Evolutionary conservation across 2,888 invertebrate species (phyloP).

Genomic region (Tortricodes alternella): DNA sequence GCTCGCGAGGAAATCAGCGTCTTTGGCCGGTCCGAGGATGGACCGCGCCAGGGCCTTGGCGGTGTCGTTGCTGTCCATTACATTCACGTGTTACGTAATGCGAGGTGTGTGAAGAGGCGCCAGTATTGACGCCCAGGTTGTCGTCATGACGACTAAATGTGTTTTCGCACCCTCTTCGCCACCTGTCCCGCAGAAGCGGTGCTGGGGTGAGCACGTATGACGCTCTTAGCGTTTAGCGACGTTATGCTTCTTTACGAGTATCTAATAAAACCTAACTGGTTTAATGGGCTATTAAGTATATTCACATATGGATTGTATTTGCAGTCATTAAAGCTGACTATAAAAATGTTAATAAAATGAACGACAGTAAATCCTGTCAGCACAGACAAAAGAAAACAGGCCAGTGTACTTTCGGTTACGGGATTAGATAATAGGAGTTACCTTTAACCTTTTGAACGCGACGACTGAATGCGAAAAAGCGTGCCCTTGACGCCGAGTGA

Average conservation of each 20-base stretch:
- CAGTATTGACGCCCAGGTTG: slow-evolving; percentile 72
- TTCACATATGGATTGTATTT: neutral
- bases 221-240: slow-evolving; percentile 8
- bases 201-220: slow-evolving; percentile 39
- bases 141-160: slow-evolving; percentile 69
- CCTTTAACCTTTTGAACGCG: no score
- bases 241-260: slow-evolving; percentile 8
- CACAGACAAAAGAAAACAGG: neutral
- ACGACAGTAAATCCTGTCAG: neutral
- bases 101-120: slow-evolving; percentile 63
- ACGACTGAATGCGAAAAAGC: no score
- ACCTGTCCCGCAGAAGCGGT: slow-evolving; percentile 46
- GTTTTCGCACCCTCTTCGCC: slow-evolving; percentile 72
- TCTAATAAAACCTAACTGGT: slow-evolving; percentile 9
- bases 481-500: no score
- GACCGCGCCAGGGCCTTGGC: slow-evolving; percentile 79
- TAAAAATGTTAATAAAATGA: neutral
- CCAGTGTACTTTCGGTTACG: no score
- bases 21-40: slow-evolving; percentile 86
- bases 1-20: slow-evolving; percentile 90
- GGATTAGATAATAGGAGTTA: no score
- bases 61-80: slow-evolving; percentile 61
- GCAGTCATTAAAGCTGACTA: slow-evolving; percentile 3
- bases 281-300: slow-evolving; percentile 18
- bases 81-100: slow-evolving; percentile 57